Percentiles rank a stretch among this genome's conserved stretches.
Evolutionary conservation across 2,797 vertebrate genomes (phyloP).

Genomic region (Glyptemys insculpta): DNA sequence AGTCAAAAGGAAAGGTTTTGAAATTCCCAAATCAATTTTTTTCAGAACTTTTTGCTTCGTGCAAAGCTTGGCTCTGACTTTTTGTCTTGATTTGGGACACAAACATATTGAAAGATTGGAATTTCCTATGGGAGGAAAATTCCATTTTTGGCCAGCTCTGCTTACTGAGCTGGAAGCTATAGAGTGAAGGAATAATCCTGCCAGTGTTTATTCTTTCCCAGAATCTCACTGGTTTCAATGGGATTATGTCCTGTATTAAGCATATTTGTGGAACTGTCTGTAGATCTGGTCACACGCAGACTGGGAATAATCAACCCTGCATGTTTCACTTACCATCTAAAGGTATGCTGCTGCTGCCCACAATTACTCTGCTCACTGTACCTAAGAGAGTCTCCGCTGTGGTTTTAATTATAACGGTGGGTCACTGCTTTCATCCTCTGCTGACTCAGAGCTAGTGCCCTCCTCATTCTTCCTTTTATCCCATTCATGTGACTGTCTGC

Average conservation of each 20-base stretch:
- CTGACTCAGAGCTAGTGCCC: neutral
- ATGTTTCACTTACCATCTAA: neutral
- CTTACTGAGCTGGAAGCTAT: no score
- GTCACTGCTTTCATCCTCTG: neutral
- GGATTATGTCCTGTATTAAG: neutral
- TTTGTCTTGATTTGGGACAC: neutral
- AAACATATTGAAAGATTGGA: neutral
- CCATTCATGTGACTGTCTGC: neutral
- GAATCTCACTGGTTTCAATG: neutral
- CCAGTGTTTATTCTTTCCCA: neutral
- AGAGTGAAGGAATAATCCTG: neutral
- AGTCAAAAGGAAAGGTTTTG: slow-evolving; percentile 25
- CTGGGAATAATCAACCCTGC: neutral
- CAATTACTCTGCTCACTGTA: neutral
- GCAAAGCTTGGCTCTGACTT: slow-evolving; percentile 35
- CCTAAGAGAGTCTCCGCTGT: neutral
- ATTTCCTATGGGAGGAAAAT: neutral
- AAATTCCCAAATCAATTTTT: neutral
- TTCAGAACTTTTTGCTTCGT: slow-evolving; percentile 14
- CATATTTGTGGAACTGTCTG: no score
- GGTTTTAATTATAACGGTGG: neutral
- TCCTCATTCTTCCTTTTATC: neutral
- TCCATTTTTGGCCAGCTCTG: neutral
- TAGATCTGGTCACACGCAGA: neutral
- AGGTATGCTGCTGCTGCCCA: rapidly evolving